A percentile compares a stretch with the other conserved stretches of the same genome.
These are phyloP conservation scores for Misgurnus anguillicaudatus DNA, from an alignment of 2,113 vertebrate species.

Conservation along the genomic window DNA sequence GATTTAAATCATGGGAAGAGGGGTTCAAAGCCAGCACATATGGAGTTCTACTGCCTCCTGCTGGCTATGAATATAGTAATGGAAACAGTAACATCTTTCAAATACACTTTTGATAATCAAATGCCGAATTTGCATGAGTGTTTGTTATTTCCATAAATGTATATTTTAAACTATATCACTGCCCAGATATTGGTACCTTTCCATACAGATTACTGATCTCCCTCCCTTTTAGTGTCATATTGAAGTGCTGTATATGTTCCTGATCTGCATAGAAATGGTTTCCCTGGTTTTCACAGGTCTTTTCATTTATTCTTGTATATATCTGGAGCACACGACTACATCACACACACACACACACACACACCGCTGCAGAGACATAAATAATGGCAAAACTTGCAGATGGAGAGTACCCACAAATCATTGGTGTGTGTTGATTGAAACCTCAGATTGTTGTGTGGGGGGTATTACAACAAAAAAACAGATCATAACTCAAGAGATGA, in stretches of 20 bases:
- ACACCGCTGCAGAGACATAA: not conserved
- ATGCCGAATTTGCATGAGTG: too few species aligned
- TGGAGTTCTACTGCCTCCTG: constrained; percentile 39
- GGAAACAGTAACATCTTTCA: too few species aligned
- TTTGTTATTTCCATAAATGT: too few species aligned
- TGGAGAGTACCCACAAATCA: constrained; percentile 33
- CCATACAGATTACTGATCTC: too few species aligned
- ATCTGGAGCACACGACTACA: not conserved
- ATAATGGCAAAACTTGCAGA: constrained; percentile 24
- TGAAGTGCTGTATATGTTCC: not conserved
- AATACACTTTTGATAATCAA: too few species aligned
- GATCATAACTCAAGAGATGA: constrained; percentile 35
- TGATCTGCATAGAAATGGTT: not conserved
- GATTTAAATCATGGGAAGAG: constrained; percentile 12
- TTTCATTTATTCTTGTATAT: not conserved
- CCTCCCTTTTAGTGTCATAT: too few species aligned
- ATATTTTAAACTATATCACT: too few species aligned
- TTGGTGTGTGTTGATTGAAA: not conserved
- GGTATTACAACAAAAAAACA: constrained; percentile 1
- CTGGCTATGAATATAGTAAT: constrained; percentile 1
- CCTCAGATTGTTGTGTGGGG: not conserved
- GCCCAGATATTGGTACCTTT: too few species aligned
- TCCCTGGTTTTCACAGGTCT: too few species aligned
- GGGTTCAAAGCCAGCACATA: not conserved
- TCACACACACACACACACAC: not conserved